These are phyloP conservation scores for Epinephelus malabaricus DNA, from an alignment of 2,797 vertebrate species.

Conservation along the genomic window DNA sequence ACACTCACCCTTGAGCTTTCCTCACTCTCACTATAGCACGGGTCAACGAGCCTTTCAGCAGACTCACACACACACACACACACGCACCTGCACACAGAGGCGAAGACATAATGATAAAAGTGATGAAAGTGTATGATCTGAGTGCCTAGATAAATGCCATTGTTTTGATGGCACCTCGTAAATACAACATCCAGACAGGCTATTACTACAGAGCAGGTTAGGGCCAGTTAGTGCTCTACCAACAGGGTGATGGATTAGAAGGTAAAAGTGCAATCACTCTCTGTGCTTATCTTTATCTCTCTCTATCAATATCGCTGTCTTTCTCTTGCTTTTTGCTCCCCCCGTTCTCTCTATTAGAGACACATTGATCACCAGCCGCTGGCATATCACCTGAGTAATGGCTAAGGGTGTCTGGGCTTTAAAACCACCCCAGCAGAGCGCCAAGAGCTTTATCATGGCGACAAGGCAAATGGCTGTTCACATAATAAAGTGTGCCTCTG, in stretches of 20 bases:
- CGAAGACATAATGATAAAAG: conserved; percentile 68
- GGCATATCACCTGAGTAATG: conserved; percentile 87
- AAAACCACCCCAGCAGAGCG: conserved; percentile 68
- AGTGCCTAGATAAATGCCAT: conserved; percentile 70
- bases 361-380: conserved; percentile 85
- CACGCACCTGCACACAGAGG: conserved; percentile 29
- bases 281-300: conserved; percentile 74
- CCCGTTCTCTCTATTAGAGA: conserved; percentile 72
- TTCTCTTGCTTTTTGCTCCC: conserved; percentile 65
- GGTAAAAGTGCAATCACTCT: conserved; percentile 84
- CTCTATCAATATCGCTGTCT: conserved; percentile 75
- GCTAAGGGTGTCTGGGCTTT: conserved; percentile 83
- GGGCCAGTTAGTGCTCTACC: conserved; percentile 54
- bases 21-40: conserved; percentile 27
- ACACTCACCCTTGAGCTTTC: conserved; percentile 48
- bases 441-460: conserved; percentile 76
- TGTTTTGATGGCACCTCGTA: conserved; percentile 79
- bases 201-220: conserved; percentile 67
- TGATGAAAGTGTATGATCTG: conserved; percentile 65
- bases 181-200: conserved; percentile 74
- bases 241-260: conserved; percentile 75
- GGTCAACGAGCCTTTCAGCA: conserved; percentile 51
- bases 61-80: conserved; percentile 21
- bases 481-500: conserved; percentile 63
- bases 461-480: conserved; percentile 77